phyloP scores from a whole-genome alignment of 2,113 vertebrate genomes.

The Mastomys coucha region DNA sequence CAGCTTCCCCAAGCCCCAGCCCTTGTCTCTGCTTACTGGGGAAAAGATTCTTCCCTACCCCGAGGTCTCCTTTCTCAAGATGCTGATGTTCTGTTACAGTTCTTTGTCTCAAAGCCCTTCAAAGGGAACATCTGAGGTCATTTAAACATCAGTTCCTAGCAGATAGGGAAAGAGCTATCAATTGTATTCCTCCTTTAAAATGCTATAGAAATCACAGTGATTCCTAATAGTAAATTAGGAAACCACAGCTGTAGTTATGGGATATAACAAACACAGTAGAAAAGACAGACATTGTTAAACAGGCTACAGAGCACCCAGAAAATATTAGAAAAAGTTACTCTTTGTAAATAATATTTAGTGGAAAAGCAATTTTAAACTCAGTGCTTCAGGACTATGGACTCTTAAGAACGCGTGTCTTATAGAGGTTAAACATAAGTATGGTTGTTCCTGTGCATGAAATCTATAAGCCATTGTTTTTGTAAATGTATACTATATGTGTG shows the following conservation, averaged over 20 bases:
- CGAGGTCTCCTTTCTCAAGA: slow-evolving; percentile 30
- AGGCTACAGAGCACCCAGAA: slow-evolving; percentile 5
- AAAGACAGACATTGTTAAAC: neutral
- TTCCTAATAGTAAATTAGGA: slow-evolving; percentile 47
- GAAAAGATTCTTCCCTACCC: neutral
- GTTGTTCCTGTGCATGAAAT: neutral
- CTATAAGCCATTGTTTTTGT: slow-evolving; percentile 8
- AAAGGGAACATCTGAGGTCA: slow-evolving; percentile 56
- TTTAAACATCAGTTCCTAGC: slow-evolving; percentile 32
- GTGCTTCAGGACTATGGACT: neutral
- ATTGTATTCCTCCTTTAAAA: slow-evolving; percentile 45
- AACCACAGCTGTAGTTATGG: neutral
- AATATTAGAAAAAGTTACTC: slow-evolving; percentile 31
- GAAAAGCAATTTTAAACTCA: slow-evolving; percentile 23
- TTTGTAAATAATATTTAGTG: slow-evolving; percentile 45
- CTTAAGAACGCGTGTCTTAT: neutral
- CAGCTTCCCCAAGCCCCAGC: neutral
- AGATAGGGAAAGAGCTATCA: slow-evolving; percentile 15
- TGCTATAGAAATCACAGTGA: neutral
- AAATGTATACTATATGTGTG: neutral
- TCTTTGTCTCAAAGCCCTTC: slow-evolving; percentile 71
- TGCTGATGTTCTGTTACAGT: slow-evolving; percentile 7
- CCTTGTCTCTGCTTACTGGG: neutral
- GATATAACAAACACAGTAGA: neutral
- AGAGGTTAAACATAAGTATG: neutral